Conservation (phyloP, 2,888 invertebrate species). For the Oscheius sp. region DNA sequence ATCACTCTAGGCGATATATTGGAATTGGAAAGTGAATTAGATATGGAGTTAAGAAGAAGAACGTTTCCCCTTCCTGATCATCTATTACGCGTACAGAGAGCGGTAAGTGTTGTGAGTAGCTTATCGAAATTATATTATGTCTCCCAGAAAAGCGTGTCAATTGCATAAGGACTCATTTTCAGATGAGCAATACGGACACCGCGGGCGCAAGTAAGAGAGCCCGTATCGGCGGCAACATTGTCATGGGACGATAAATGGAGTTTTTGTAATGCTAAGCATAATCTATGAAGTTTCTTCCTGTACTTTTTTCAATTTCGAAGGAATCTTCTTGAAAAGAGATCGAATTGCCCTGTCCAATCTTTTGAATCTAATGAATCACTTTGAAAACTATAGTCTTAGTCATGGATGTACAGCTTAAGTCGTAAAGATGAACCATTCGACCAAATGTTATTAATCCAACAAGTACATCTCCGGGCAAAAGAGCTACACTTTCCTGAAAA, state of each 20-base stretch:
- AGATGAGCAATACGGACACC: not conserved
- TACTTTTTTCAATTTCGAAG: too few relatives aligned
- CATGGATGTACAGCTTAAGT: slow-evolving; percentile 81
- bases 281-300: too few relatives aligned
- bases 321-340: too few relatives aligned
- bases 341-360: too few relatives aligned
- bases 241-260: slow-evolving; percentile 9
- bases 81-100: slow-evolving; percentile 6
- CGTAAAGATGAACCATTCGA: slow-evolving; percentile 97
- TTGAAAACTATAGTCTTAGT: slow-evolving; percentile 80
- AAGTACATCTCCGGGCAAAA: slow-evolving; percentile 92
- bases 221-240: slow-evolving; percentile 22
- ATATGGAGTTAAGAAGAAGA: slow-evolving; percentile 5
- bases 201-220: slow-evolving; percentile 12
- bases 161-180: slow-evolving; percentile 1
- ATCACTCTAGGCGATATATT: slow-evolving; percentile 1
- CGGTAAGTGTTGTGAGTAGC: not conserved
- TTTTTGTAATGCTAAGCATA: slow-evolving; percentile 43
- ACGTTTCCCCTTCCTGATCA: not conserved
- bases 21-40: not conserved
- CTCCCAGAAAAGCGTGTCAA: not conserved
- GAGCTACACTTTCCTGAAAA: slow-evolving; percentile 76
- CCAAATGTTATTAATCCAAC: slow-evolving; percentile 97
- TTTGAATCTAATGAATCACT: slow-evolving; percentile 74
- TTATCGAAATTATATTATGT: not conserved